These are phyloP conservation scores for Anguilla japonica DNA, from an alignment of 2,113 vertebrate genomes.

Conservation along the genomic window DNA sequence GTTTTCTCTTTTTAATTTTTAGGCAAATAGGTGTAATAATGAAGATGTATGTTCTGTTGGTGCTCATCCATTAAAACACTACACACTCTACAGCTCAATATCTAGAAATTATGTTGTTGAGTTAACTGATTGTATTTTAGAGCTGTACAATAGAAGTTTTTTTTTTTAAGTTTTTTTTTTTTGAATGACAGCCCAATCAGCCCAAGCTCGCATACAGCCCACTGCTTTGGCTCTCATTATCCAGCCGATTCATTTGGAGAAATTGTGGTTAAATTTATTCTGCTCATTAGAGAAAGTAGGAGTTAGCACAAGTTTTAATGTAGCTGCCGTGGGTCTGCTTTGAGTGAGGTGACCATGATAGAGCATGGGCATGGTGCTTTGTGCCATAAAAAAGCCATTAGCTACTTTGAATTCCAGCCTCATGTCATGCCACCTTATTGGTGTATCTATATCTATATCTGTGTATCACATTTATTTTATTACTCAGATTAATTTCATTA, in stretches of 20 bases:
- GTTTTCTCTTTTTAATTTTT: background rate
- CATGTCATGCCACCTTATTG: background rate
- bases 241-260: background rate
- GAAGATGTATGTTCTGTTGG: background rate
- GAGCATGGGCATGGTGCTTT: background rate
- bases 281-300: background rate
- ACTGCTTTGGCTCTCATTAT: constrained; percentile 3
- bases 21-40: background rate
- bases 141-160: background rate
- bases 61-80: background rate
- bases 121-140: background rate
- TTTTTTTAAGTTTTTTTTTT: no score
- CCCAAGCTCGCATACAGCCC: background rate
- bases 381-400: background rate
- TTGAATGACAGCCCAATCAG: background rate
- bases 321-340: background rate
- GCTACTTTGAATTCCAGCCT: background rate
- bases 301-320: background rate
- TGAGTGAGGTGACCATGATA: background rate
- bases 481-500: background rate
- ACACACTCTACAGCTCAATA: background rate
- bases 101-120: background rate
- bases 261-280: background rate
- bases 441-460: background rate
- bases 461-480: background rate